Evolutionary conservation across 2,113 vertebrate species (phyloP), one percentile per base, ranked within the genome.

Genomic region (rabbit (Oryctolagus cuniculus)): DNA sequence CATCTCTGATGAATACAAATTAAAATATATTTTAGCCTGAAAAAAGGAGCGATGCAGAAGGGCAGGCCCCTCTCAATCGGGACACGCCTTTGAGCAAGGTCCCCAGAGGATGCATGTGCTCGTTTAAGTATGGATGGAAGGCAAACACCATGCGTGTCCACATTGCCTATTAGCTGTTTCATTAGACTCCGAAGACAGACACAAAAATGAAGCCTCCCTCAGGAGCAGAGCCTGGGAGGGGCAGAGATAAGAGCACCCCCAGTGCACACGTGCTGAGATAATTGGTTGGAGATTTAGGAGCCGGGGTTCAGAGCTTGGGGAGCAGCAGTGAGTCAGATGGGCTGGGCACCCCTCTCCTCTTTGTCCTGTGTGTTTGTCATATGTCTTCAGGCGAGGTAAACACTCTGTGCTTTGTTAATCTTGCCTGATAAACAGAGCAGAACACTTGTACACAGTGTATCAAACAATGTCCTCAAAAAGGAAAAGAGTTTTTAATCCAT

Each of bases 341-440:
- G 36, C 70, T 10, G 0, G 4, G 3, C 10, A 49, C 29, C 19
- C 11, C 21, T 31, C 36, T 82, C 29, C 25, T 58, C 91, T 86
- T 24, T n/a, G 79, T 34, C 13, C 81, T 49, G 9, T 44, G 53
- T 64, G 69, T 6, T 19, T 19, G 94, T 82, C 90, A 0, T 3
- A 1, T 80, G 55, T 29, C 79, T 87, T 58, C 86, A n/a, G 61
- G 64, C 0, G 55, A 87, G 80, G 51, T 95, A 95, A 96, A 96
- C 97, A 97, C 0, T 3, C 86, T 80, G 2, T 6, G 16, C 69
- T 87, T 64, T 85, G 95, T 96, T 94, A 96, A 74, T 94, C 73
- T 92, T 31, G 8, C 70, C 2, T 0, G 53, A 89, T 96, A 96
- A 97, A 96, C 97, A 96, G 44, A 31, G 53, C 82, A n/a, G 93